These are phyloP conservation scores for Paracentrotus lividus DNA, from an alignment of 53 echinoderm and acorn worm species.

Conservation along the genomic window DNA sequence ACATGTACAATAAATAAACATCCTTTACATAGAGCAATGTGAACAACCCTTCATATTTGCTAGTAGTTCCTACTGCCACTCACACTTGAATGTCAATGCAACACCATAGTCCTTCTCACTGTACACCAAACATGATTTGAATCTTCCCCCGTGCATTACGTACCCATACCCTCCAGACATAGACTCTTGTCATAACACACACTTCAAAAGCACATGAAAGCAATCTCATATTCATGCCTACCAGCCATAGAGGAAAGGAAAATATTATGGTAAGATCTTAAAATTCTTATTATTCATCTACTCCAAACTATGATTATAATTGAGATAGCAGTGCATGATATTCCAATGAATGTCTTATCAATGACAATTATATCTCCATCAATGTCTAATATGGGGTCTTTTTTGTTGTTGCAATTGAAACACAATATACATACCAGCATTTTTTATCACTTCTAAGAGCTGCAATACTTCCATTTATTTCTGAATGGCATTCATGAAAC, in stretches of 20 bases:
- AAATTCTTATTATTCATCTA: background rate
- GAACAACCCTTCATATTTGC: background rate
- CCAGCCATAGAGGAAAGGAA: constrained; percentile 21
- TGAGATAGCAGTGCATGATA: background rate
- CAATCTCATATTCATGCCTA: background rate
- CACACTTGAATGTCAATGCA: background rate
- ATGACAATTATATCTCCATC: constrained; percentile 7
- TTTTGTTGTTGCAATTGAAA: background rate
- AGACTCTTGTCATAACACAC: constrained; percentile 25
- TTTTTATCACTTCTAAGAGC: background rate
- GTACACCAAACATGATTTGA: background rate
- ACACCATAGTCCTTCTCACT: background rate
- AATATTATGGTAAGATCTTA: constrained; percentile 51
- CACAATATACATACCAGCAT: background rate
- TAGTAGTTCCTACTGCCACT: background rate
- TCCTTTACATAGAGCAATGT: constrained; percentile 11
- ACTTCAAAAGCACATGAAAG: constrained; percentile 17
- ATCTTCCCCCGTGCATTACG: constrained; percentile 9
- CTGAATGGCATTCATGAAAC: background rate
- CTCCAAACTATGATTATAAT: background rate
- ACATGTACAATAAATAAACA: too few relatives aligned
- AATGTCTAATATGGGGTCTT: background rate
- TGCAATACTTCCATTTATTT: background rate
- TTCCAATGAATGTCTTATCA: background rate
- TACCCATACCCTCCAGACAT: constrained; percentile 5